Percentiles rank a stretch among this genome's conserved stretches.
These are phyloP conservation scores for Heterodera filipjevi DNA, from an alignment of 2,888 invertebrate species.

Conservation along the genomic window DNA sequence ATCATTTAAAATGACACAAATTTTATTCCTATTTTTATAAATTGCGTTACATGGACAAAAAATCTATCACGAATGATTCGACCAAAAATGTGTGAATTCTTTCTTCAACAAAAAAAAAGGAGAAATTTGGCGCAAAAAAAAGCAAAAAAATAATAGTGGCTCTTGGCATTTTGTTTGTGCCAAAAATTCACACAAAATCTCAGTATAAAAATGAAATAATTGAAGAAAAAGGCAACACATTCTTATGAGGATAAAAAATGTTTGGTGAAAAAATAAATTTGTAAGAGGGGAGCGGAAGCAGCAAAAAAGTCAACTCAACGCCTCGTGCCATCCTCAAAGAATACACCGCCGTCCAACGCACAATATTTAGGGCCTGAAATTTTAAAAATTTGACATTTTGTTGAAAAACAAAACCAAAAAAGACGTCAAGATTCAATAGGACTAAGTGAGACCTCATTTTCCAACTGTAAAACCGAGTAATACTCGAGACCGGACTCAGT, in stretches of 20 bases:
- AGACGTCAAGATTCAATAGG: too few relatives aligned
- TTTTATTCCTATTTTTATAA: too few relatives aligned
- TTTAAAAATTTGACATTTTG: background rate
- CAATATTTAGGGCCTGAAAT: constrained; percentile 59
- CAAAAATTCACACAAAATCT: background rate
- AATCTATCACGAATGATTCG: too few relatives aligned
- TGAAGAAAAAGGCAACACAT: background rate
- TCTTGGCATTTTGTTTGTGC: too few relatives aligned
- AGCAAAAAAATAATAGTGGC: background rate
- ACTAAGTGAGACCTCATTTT: too few relatives aligned
- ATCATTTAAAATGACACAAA: too few relatives aligned
- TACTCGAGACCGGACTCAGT: too few relatives aligned
- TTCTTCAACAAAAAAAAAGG: background rate
- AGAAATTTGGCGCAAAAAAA: background rate
- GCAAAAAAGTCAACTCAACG: constrained; percentile 11
- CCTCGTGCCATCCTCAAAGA: constrained; percentile 63
- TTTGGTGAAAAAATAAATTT: background rate
- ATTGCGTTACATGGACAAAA: too few relatives aligned
- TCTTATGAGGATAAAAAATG: background rate
- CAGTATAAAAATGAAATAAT: background rate
- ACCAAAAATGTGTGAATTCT: too few relatives aligned
- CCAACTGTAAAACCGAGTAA: too few relatives aligned
- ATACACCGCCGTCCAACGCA: constrained; percentile 62
- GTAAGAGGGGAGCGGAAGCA: background rate
- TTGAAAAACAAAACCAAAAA: background rate